Base-by-base conservation (phyloP, 2,113 vertebrate species). In the Dolichotis patagonum region DNA sequence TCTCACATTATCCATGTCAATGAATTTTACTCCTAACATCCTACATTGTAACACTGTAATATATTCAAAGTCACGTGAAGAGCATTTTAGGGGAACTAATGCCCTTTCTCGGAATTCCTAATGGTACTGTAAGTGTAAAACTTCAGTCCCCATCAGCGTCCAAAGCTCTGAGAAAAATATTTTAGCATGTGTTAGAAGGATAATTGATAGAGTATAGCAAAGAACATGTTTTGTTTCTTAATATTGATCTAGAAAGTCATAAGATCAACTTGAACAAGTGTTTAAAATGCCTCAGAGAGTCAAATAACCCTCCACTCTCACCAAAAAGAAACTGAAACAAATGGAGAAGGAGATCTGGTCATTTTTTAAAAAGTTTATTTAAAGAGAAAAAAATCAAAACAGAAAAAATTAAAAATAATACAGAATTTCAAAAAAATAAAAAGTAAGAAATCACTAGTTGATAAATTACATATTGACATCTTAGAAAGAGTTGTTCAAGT, bases 1-100 rank as follows among this genome's bases (percentile, higher is more conserved):
- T 7, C 9, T 2, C 1, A 9, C 43, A 46, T 1, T 12, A 56
- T n/a, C 3, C 8, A 2, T 46, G 22, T 46, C 63, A n/a, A 20
- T n/a, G 54, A 41, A 41, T 24, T 62, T 38, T 89, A 7, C 20
- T 80, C 30, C 75, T 63, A 14, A 20, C 4, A 14, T 91, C 28
- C 41, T 16, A 63, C 0, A 32, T 20, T 8, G 16, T 73, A 91
- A 84, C 26, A 30, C 49, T n/a, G 11, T 46, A 71, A 32, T 56
- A 58, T 22, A 38, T 14, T 88, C 14, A 77, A 90, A 85, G 35
- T 24, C 11, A 26, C 58, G 22, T 73, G 63, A 96, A 41, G 19
- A 75, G 17, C 24, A 69, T 81, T 95, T 90, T 38, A 35, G 14
- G 7, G 52, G 13, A 88, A 77, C 38, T 26, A 73, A 75, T 83